phyloP scores from a whole-genome alignment of 2,888 invertebrate species.

The Philaethria dido region DNA sequence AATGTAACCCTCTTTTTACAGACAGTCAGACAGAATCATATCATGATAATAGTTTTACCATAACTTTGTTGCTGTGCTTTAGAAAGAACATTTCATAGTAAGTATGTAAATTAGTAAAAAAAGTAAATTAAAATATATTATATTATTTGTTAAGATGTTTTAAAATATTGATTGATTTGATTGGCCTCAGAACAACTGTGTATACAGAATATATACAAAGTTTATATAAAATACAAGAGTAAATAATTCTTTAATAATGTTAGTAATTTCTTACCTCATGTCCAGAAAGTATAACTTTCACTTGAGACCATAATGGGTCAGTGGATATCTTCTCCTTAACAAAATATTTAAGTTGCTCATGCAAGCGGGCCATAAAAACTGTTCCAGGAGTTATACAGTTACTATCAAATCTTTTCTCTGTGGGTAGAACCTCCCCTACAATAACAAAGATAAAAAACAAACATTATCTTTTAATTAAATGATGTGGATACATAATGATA shows the following conservation, averaged over 20 bases:
- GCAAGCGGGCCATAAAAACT: slow-evolving; percentile 95
- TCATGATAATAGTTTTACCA: too few relatives aligned
- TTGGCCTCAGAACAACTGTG: too few relatives aligned
- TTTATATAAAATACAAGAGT: neutral
- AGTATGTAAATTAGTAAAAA: too few relatives aligned
- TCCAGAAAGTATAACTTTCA: slow-evolving; percentile 94
- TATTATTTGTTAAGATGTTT: too few relatives aligned
- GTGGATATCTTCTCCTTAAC: slow-evolving; percentile 92
- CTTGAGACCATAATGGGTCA: slow-evolving; percentile 94
- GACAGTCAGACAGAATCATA: too few relatives aligned
- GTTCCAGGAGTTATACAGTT: slow-evolving; percentile 99
- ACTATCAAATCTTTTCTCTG: slow-evolving; percentile 95
- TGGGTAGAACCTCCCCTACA: slow-evolving; percentile 88
- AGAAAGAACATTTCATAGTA: too few relatives aligned
- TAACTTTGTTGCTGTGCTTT: too few relatives aligned
- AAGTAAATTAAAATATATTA: too few relatives aligned
- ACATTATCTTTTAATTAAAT: neutral
- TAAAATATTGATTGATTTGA: too few relatives aligned
- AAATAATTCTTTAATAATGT: too few relatives aligned
- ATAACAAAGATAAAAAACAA: slow-evolving; percentile 13
- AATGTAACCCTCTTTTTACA: too few relatives aligned
- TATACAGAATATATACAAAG: too few relatives aligned
- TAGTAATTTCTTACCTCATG: slow-evolving; percentile 88
- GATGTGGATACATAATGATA: neutral
- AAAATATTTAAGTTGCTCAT: slow-evolving; percentile 94